These are phyloP conservation scores for Loxodonta africana DNA, from an alignment of 2,113 vertebrate species.

Conservation along the genomic window DNA sequence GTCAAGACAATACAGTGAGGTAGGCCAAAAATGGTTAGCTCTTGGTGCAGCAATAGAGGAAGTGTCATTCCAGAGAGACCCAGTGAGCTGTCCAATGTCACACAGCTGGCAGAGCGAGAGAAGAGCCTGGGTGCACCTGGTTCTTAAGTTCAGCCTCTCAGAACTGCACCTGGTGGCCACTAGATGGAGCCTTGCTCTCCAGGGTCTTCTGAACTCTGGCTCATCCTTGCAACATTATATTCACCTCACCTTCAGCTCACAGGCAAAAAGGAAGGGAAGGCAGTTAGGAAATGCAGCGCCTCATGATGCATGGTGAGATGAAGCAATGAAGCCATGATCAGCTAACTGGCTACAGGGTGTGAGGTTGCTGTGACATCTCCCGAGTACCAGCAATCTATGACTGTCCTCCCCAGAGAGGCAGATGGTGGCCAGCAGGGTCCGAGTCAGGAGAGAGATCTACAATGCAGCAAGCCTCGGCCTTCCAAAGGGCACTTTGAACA, in stretches of 20 bases:
- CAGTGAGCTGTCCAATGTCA: background rate
- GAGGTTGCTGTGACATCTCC: too few species aligned
- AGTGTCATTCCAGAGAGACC: background rate
- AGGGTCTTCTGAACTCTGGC: background rate
- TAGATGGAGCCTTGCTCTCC: constrained; percentile 35
- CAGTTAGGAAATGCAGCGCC: background rate
- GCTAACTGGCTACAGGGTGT: background rate
- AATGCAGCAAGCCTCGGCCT: background rate
- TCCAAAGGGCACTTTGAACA: background rate
- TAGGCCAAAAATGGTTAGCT: background rate
- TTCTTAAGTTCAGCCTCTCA: background rate
- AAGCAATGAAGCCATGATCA: background rate
- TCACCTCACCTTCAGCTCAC: background rate
- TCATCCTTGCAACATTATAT: background rate
- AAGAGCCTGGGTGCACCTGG: fast-evolving
- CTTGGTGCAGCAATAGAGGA: background rate
- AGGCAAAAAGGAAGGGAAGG: background rate
- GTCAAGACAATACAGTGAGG: background rate
- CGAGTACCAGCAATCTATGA: background rate
- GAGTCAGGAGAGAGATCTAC: background rate
- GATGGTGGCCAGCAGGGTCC: background rate
- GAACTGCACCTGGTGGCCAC: background rate
- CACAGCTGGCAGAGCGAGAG: background rate
- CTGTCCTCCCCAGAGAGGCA: background rate
- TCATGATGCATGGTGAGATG: background rate